Base-by-base conservation (phyloP, 2,888 invertebrate genomes). In the Sesia bembeciformis region DNA sequence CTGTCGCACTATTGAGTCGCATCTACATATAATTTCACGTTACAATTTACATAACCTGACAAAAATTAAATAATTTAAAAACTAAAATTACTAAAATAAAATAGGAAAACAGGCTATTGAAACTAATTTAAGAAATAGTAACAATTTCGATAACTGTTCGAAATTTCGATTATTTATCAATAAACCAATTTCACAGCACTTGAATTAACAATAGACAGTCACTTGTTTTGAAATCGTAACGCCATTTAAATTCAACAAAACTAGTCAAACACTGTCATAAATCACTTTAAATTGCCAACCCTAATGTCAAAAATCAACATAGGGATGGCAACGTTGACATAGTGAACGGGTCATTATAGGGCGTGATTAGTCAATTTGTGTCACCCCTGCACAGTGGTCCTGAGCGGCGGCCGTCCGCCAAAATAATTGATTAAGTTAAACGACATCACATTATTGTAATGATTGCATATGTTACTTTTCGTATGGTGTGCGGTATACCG, bases 361-460 rank as follows among this genome's bases (percentile, higher is more conserved):
- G 78, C 77, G 81, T 82, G 80, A 86, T 81, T 82, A 83, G 84
- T 79, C 67, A 81, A 80, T 78, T 81, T 78, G 75, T 71, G 76
- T 70, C 74, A 69, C 76, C 79, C 79, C 72, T 68, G 58, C 64
- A 61, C 62, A 63, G 66, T 65, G 67, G 63, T 62, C 56, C 57
- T 60, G 57, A 40, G 49, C 50, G 51, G 55, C 52, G 52, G 57
- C 66, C 63, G 59, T 66, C 70, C 71, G 68, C 66, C 67, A 64
- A 74, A 73, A 78, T 81, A 87, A 87, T 87, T 88, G 87, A 89
- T 88, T 84, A 81, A 78, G 65, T 79, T 77, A 83, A 86, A 83
- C 78, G 79, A 81, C 78, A 74, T 79, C 74, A 74, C 79, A 77
- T 82, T 85, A 83, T 74, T 70, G 70, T 82, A 82, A 86, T 81